Base-by-base conservation (phyloP, 2,888 invertebrate genomes). In the Colletes collaris region DNA sequence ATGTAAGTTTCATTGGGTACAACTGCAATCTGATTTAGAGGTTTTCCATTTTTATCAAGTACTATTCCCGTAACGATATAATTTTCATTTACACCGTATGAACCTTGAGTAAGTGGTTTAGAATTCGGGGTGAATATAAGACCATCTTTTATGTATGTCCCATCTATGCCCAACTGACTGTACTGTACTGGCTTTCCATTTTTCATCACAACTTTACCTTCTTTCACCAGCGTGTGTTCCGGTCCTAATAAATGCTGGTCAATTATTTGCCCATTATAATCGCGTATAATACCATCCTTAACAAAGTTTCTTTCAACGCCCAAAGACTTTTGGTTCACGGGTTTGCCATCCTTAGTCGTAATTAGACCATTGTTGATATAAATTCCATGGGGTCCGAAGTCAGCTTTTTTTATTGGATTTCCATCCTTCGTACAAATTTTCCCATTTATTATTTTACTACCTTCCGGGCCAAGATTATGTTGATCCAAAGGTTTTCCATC, bases 61-160 rank as follows among this genome's bases (percentile, higher is more conserved):
- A 92, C 90, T 3, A 90, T 69, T 53, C 92, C 92, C 7, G 89
- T 91, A 3, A 92, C 91, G n/a, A 92, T 90, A 78, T 90, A 90
- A 75, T 89, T 90, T 4, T 90, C 90, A 44, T 91, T 90, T 6
- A 89, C 88, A n/a, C 90, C 90, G 49, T 90, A 90, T 0, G 89
- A 90, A 4, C 92, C 92, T 68, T 91, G 90, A 3, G 90, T 92
- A 44, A 93, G 58, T 6, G 92, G 93, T 75, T 90, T 92, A 3
- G 88, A 88, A 68, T 87, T 89, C 11, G 86, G 84, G 3, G 88
- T 81, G 56, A 91, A 92, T 50, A 93, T 81, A 1, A 92, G 81
- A 52, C 92, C 92, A 3, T 93, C 92, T 72, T 92, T 92, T 5
- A 92, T 73, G 63, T 87, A 91, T 4, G 90, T 89, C 16, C 92